Evolutionary conservation across 2,888 invertebrate genomes (phyloP).

Genomic region (Entomobrya proxima): DNA sequence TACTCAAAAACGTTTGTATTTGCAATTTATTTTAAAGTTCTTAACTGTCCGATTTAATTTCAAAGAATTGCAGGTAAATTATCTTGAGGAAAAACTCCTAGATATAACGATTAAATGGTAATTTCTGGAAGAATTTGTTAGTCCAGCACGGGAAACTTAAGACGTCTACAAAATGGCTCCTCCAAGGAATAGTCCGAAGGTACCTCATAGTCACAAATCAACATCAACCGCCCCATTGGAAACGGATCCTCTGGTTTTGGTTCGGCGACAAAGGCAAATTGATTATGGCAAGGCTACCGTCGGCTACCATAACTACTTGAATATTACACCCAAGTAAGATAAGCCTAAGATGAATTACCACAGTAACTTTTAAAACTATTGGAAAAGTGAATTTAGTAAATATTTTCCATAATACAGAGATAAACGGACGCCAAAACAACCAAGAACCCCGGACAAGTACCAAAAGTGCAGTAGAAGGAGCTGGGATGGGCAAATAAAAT

Average conservation of each 20-base stretch:
- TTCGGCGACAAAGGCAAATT: constrained; percentile 92
- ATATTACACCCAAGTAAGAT: constrained; percentile 84
- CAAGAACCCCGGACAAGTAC: constrained; percentile 79
- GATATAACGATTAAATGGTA: no score
- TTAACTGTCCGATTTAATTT: no score
- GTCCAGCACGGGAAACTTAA: no score
- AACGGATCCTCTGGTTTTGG: constrained; percentile 84
- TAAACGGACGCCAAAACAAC: constrained; percentile 76
- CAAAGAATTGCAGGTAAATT: no score
- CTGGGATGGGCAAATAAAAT: constrained; percentile 78
- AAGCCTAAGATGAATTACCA: neutral
- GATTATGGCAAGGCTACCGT: constrained; percentile 96
- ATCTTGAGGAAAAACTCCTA: no score
- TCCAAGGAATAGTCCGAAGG: neutral
- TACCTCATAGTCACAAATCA: neutral
- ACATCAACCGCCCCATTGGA: neutral
- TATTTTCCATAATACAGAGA: constrained; percentile 58
- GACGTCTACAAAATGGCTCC: constrained; percentile 15
- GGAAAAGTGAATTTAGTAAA: neutral
- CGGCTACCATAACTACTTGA: constrained; percentile 87
- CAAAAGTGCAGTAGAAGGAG: constrained; percentile 78
- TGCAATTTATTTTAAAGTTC: no score
- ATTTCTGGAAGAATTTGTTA: no score
- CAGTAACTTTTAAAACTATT: neutral
- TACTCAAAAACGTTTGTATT: no score